Evolutionary conservation across 2,797 vertebrate species (phyloP).

Genomic region (Linurgus olivaceus): DNA sequence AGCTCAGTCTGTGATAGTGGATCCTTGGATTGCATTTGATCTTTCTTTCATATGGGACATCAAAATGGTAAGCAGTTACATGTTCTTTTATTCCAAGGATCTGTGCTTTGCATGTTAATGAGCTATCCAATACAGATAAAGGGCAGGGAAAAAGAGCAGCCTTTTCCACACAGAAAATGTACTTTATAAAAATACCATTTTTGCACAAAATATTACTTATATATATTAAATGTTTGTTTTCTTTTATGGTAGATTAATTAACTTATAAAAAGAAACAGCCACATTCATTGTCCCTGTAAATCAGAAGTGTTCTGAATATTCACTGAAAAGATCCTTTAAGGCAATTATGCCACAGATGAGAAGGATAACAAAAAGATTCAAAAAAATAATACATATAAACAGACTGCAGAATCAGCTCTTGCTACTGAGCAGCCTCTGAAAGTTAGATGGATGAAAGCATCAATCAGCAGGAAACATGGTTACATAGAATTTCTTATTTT

Average conservation of each 20-base stretch:
- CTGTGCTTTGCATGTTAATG: not conserved
- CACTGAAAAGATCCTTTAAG: conserved; percentile 39
- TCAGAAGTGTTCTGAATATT: conserved; percentile 12
- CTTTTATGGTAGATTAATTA: conserved; percentile 44
- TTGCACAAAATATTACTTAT: not conserved
- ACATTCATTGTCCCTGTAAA: conserved; percentile 27
- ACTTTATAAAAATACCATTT: not conserved
- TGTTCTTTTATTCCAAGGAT: not conserved
- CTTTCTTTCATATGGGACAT: not conserved
- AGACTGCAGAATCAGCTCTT: conserved; percentile 34
- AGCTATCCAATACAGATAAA: not conserved
- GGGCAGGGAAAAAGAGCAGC: not conserved
- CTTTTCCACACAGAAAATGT: not conserved
- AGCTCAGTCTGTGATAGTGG: not conserved
- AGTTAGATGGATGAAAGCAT: not conserved
- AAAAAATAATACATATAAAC: conserved; percentile 37
- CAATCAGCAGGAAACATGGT: not conserved
- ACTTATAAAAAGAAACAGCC: conserved; percentile 41
- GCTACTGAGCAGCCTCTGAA: not conserved
- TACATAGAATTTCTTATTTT: not conserved
- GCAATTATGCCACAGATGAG: conserved; percentile 17
- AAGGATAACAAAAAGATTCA: conserved; percentile 16
- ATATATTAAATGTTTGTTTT: not conserved
- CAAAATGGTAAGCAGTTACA: not conserved
- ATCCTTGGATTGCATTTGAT: not conserved